Evolutionary conservation across 35 echinoderm and acorn worm genomes (phyloP).

Genomic region (Lytechinus pictus): DNA sequence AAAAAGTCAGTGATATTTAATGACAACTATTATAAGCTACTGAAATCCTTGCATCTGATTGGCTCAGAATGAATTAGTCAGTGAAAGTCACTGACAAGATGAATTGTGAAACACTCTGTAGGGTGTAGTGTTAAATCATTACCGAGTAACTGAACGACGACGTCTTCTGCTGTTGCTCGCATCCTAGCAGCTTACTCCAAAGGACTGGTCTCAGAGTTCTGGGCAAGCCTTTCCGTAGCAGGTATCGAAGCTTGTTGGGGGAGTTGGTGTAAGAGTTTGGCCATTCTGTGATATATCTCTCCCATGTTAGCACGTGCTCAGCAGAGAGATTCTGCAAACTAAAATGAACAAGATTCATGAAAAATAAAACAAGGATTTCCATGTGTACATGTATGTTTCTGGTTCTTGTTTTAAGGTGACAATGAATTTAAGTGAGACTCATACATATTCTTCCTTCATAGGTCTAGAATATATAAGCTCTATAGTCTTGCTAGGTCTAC

Average conservation of each 20-base stretch:
- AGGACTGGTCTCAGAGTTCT: slow-evolving; percentile 54
- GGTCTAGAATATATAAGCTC: too few species aligned
- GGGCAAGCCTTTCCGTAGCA: slow-evolving; percentile 71
- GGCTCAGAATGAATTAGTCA: too few species aligned
- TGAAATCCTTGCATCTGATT: too few species aligned
- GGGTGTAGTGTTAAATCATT: not conserved
- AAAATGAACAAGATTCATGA: not conserved
- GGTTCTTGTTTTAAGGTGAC: too few species aligned
- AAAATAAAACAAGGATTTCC: not conserved
- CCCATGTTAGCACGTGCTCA: slow-evolving; percentile 49
- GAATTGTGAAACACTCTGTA: too few species aligned
- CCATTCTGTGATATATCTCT: slow-evolving; percentile 66
- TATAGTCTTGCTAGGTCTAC: too few species aligned
- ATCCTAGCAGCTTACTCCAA: slow-evolving; percentile 74
- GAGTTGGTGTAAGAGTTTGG: slow-evolving; percentile 61
- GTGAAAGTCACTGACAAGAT: too few species aligned
- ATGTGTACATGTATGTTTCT: not conserved
- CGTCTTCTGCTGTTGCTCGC: slow-evolving; percentile 63
- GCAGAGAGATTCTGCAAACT: not conserved
- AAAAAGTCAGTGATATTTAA: too few species aligned
- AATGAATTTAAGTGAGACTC: too few species aligned
- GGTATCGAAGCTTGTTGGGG: slow-evolving; percentile 59
- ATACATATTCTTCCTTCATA: too few species aligned
- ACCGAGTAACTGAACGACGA: slow-evolving; percentile 84
- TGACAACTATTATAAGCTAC: too few species aligned